Evolutionary conservation across 2,113 vertebrate genomes (phyloP).

Genomic region (Poicephalus meyeri): DNA sequence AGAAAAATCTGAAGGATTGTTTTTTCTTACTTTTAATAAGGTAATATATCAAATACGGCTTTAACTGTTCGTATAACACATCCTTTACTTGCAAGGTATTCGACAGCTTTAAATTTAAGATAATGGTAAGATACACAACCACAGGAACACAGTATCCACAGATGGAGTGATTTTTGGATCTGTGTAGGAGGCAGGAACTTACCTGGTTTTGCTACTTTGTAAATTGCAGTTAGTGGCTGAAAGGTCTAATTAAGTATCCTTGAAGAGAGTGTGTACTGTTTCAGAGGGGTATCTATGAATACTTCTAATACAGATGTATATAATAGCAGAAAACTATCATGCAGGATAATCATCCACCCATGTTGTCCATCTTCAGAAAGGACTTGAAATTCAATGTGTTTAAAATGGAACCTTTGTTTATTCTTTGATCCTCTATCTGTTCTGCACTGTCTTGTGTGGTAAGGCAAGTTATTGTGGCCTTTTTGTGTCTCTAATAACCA

Average conservation of each 20-base stretch:
- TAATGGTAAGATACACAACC: not conserved
- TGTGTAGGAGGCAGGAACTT: not conserved
- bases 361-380: not conserved
- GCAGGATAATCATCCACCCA: not conserved
- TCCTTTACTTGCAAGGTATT: not conserved
- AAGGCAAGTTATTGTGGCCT: not conserved
- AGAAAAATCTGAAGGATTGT: not conserved
- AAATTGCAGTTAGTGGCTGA: not conserved
- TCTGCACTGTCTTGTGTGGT: not conserved
- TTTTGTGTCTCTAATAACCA: not conserved
- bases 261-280: not conserved
- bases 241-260: not conserved
- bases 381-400: not conserved
- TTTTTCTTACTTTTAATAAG: not conserved
- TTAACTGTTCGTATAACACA: not conserved
- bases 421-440: not conserved
- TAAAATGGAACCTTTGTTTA: not conserved
- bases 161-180: not conserved
- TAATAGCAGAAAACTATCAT: not conserved
- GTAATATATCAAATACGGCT: not conserved
- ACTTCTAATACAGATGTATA: not conserved
- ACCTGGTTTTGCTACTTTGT: not conserved
- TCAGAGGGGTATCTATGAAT: not conserved
- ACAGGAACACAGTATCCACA: not conserved
- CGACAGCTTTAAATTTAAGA: not conserved